Base-by-base conservation (phyloP, 1,140 invertebrate genomes). In the Oppia nitens region DNA sequence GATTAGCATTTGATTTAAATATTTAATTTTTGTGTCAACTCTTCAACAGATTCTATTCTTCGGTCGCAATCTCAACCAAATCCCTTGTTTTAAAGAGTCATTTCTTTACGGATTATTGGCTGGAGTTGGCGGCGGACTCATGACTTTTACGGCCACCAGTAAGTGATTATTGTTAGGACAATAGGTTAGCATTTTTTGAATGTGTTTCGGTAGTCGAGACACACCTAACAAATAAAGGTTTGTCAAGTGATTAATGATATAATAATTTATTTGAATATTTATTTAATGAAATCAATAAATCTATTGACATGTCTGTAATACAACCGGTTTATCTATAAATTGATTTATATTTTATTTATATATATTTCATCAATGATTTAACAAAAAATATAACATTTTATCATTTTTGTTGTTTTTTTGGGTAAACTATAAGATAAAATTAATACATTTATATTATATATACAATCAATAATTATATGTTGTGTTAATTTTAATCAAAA, bases 51-150 rank as follows among this genome's bases (percentile, higher is more conserved):
- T 57, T n/a, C 1, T 32, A 1, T 3, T 57, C 1, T 51, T 57
- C 24, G 56, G 56, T 32, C 45, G 47, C 14, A 47, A 57, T 32
- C n/a, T 57, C 11, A 11, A 45, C 3, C 48, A 57, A 27, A 57
- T 57, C 26, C 56, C 56, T 11, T 57, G 56, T 52, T 57, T 57
- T 50, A 27, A 45, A 17, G 23, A 57, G n/a, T 57, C 56, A n/a
- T 50, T 57, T 28, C n/a, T 57, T 17, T 48, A 40, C 4, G 56
- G 56, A 17, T 48, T 57, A 3, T 57, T 48, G 27, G 56, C 11
- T 17, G 56, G 56, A 49, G 6, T 57, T 23, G 56, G 56, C 9
- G 48, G 45, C 40, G 56, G 56, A 25, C 47, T 57, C 17, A 25
- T 47, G 1, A 48, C 56, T 1, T 57, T 57, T 49, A 20, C 50